Base-by-base conservation (phyloP, 2,888 invertebrate genomes). In the Brassicogethes aeneus region DNA sequence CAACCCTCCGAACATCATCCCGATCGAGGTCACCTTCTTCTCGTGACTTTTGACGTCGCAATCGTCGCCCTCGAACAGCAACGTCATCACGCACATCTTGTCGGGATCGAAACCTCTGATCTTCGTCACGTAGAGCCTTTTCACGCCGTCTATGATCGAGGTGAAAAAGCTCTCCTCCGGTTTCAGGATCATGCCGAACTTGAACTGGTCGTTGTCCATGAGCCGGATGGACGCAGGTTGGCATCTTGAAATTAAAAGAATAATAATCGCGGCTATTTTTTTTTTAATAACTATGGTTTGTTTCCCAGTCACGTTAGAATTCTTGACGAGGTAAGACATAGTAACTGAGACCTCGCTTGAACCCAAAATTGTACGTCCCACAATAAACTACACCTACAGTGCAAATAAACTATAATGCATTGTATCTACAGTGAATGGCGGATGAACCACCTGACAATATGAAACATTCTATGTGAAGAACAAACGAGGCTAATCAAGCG, bases 161-260 rank as follows among this genome's bases (percentile, higher is more conserved):
- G 80, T 76, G 15, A 81, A 73, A 72, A 83, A 81, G 1, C 74
- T 71, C 44, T 55, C 70, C 44, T 70, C 75, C 0, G 81, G 75
- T 56, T 85, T 81, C 3, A 91, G 68, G 0, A 85, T 78, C 62
- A 87, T 84, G 0, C 90, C 97, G 69, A 99, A 91, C 48, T 87
- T 80, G 64, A 99, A 99, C 73, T 99, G 99, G 50, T 93, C 90
- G 60, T 99, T 97, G 66, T 99, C 97, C 86, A 99, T 89, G 7
- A 99, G 74, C 15, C 97, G 77, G 45, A 99, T 88, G 13, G 96
- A 97, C 12, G 97, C 85, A 0, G 97, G 97, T 61, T 96, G 95
- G 60, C 92, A 86, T 39, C 51, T 52, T 23, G 17, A 30, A 12
- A 15, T 35, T 3, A 35, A 8, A 35, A 12, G 5, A 35, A n/a